A percentile compares a stretch with the other conserved stretches of the same genome.
phyloP scores from a whole-genome alignment of 2,113 vertebrate genomes.

The Halcyon senegalensis region DNA sequence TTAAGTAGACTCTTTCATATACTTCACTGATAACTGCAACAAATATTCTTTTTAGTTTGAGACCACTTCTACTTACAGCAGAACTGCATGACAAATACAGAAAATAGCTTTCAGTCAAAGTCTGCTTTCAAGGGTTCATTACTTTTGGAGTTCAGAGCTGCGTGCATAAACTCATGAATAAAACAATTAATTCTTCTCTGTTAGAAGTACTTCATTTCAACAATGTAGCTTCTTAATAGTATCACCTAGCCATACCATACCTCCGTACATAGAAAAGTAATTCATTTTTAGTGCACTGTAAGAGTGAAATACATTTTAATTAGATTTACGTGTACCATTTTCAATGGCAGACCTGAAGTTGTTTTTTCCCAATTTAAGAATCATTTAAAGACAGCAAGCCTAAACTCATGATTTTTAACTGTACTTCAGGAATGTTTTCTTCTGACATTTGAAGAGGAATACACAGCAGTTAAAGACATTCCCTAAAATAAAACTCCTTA shows the following conservation, averaged over 20 bases:
- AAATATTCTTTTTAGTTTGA: not conserved
- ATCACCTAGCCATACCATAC: not conserved
- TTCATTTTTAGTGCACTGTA: slow-evolving; percentile 35
- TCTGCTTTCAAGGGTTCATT: not conserved
- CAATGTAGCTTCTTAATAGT: slow-evolving; percentile 26
- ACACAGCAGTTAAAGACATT: not conserved
- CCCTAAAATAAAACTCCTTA: not conserved
- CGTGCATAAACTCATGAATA: slow-evolving; percentile 9
- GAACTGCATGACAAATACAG: not conserved
- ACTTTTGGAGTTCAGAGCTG: not conserved
- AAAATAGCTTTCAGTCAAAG: not conserved
- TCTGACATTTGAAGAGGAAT: not conserved
- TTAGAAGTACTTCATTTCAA: slow-evolving; percentile 32
- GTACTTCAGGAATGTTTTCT: not conserved
- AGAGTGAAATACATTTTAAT: slow-evolving; percentile 35
- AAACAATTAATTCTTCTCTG: slow-evolving; percentile 25
- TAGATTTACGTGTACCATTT: slow-evolving; percentile 32
- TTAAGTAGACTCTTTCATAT: not conserved
- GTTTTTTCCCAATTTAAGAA: not conserved
- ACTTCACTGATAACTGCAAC: not conserved
- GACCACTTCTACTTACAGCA: not conserved
- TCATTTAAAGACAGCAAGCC: not conserved
- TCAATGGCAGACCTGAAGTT: not conserved
- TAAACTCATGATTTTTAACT: not conserved
- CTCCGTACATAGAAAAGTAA: slow-evolving; percentile 23